Base-by-base conservation (phyloP, 2,113 vertebrate species). In the Cavia porcellus region DNA sequence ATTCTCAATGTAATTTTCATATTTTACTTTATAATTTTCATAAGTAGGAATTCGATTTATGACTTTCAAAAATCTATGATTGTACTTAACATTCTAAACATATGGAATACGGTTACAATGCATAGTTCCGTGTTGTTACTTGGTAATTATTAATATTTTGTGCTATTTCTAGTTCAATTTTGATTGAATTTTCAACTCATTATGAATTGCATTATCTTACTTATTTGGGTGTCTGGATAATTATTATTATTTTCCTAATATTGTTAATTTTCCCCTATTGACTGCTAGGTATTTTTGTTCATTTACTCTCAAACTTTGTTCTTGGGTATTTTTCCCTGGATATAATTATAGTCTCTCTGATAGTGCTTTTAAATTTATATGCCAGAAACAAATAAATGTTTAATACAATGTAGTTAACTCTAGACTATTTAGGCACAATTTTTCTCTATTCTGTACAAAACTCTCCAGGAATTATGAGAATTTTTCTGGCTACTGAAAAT, bases 401-500 rank as follows among this genome's bases (percentile, higher is more conserved):
- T 52, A 24, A 8, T n/a, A 10, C 10, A 4, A 22, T n/a, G 2
- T 47, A 38, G 59, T 35, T 59, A 22, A 75, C n/a, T 30, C 7
- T 5, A 30, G 6, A n/a, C 11, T 28, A 1, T 12, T 55, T 38
- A 88, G 8, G 2, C 1, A 84, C 22, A 11, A 14, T 0, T 8
- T 4, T 83, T 89, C 14, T 45, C 14, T 24, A 22, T n/a, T 70
- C 10, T 20, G 32, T 59, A 59, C 1, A 7, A 6, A 20, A 15
- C 50, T 61, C 15, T 61, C 14, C 24, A 52, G 32, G 7, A 52
- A 77, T 61, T 70, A 28, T 72, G 35, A 9, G 45, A 19, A 7
- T 12, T 19, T 77, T 24, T 30, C 64, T 70, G 35, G 20, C 1
- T 42, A 3, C 3, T 45, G 10, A 66, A n/a, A 59, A 24, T 14